Evolutionary conservation across 2,888 invertebrate species (phyloP).

Genomic region (Sericinus montela): DNA sequence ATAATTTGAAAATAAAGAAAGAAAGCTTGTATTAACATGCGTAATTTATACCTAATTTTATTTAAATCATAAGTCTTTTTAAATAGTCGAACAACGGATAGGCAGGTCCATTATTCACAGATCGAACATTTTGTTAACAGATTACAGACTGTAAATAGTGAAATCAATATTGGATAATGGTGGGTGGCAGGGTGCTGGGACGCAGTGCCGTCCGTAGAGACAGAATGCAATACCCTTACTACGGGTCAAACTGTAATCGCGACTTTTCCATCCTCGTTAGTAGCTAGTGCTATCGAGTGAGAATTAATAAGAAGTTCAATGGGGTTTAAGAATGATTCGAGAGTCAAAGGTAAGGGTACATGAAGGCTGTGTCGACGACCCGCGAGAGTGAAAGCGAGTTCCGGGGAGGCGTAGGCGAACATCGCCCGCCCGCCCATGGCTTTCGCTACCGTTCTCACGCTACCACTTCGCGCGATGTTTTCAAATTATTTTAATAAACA

Average conservation of each 20-base stretch:
- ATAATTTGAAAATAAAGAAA: too few species aligned
- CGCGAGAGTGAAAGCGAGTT: constrained; percentile 74
- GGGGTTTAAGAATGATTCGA: constrained; percentile 33
- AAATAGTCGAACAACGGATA: neutral
- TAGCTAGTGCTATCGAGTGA: constrained; percentile 14
- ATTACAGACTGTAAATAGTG: constrained; percentile 68
- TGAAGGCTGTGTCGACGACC: constrained; percentile 72
- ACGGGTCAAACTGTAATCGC: constrained; percentile 23
- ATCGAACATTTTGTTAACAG: constrained; percentile 49
- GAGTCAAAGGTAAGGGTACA: constrained; percentile 56
- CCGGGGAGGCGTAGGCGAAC: constrained; percentile 59
- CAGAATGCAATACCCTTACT: constrained; percentile 50
- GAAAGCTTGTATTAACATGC: too few species aligned
- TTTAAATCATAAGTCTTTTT: too few species aligned
- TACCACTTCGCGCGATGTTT: constrained; percentile 57
- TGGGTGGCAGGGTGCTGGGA: constrained; percentile 53
- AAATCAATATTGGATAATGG: constrained; percentile 74
- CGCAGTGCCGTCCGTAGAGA: constrained; percentile 35
- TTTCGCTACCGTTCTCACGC: constrained; percentile 75
- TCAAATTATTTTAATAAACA: constrained; percentile 51
- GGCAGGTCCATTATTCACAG: constrained; percentile 33
- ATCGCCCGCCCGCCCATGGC: constrained; percentile 62
- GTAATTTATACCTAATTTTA: too few species aligned
- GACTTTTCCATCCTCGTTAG: constrained; percentile 16
- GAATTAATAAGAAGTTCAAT: constrained; percentile 18